Conservation (phyloP, 64 coral and sea anemone species). For the Anthopleura sola region DNA sequence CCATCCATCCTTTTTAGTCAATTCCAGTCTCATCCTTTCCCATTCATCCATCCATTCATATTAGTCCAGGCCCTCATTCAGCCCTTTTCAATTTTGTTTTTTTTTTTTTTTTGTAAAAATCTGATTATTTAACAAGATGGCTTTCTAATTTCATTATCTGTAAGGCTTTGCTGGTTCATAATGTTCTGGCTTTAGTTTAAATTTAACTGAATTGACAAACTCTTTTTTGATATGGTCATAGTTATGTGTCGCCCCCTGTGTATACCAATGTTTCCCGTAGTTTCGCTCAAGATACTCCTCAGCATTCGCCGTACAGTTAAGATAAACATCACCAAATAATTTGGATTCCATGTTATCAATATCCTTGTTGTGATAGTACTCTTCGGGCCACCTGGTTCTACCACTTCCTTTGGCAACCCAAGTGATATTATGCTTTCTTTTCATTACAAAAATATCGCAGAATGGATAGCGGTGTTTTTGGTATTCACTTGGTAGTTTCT, state of each 20-base stretch:
- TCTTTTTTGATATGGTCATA: slow-evolving; percentile 47
- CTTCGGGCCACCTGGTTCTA: slow-evolving; percentile 53
- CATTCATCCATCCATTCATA: too few species aligned
- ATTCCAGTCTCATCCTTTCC: too few species aligned
- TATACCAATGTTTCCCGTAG: slow-evolving; percentile 51
- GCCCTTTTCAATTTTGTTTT: too few species aligned
- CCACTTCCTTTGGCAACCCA: slow-evolving; percentile 5
- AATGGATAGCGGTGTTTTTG: slow-evolving; percentile 57
- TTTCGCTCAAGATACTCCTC: slow-evolving; percentile 42
- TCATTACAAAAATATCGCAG: slow-evolving; percentile 81
- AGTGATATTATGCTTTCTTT: slow-evolving; percentile 33
- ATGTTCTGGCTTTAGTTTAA: slow-evolving; percentile 46
- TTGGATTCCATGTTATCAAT: slow-evolving; percentile 40
- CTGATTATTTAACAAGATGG: too few species aligned
- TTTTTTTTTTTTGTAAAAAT: too few species aligned
- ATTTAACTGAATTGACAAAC: slow-evolving; percentile 32
- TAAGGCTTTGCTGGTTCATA: slow-evolving; percentile 70
- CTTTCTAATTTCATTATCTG: too few species aligned
- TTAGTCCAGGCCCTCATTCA: too few species aligned
- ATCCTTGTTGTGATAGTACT: slow-evolving; percentile 58
- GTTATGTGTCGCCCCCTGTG: slow-evolving; percentile 45
- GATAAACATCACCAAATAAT: slow-evolving; percentile 64
- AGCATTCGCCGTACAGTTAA: slow-evolving; percentile 72
- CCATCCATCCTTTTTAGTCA: too few species aligned
- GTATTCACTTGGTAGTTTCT: not conserved